Percentiles rank a stretch among this genome's conserved stretches.
These are phyloP conservation scores for Pterophyllum scalare DNA, from an alignment of 2,113 vertebrate species.

Conservation along the genomic window DNA sequence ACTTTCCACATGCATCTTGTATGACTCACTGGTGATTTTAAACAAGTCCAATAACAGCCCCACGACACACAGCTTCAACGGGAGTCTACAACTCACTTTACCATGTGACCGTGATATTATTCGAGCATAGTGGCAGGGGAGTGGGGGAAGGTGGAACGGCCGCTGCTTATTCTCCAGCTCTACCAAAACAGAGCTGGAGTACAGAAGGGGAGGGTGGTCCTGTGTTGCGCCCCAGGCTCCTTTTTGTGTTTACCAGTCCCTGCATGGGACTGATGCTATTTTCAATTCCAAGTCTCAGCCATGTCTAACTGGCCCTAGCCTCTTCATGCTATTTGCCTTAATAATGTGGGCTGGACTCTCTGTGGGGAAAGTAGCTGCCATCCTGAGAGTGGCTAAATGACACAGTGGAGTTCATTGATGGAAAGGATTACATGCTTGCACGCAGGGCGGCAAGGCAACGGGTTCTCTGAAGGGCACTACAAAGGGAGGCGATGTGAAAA, in stretches of 20 bases:
- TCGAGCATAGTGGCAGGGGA: slow-evolving; percentile 14
- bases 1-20: slow-evolving; percentile 72
- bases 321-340: slow-evolving; percentile 76
- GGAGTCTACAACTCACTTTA: slow-evolving; percentile 36
- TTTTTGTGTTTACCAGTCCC: slow-evolving; percentile 77
- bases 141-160: not conserved
- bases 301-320: slow-evolving; percentile 73
- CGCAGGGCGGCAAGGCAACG: slow-evolving; percentile 43
- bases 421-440: slow-evolving; percentile 74
- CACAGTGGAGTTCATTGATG: slow-evolving; percentile 79
- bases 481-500: slow-evolving; percentile 57
- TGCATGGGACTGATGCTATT: slow-evolving; percentile 76
- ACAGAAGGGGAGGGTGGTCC: slow-evolving; percentile 39
- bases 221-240: slow-evolving; percentile 58
- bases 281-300: slow-evolving; percentile 75
- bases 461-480: slow-evolving; percentile 69
- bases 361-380: slow-evolving; percentile 67
- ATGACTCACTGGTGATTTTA: slow-evolving; percentile 72
- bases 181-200: slow-evolving; percentile 36
- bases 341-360: slow-evolving; percentile 76
- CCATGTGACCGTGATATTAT: slow-evolving; percentile 69
- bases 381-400: slow-evolving; percentile 78
- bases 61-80: slow-evolving; percentile 19
- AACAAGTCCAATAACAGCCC: slow-evolving; percentile 68
- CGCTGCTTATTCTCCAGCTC: slow-evolving; percentile 4